Percentiles rank a stretch among this genome's conserved stretches.
Evolutionary conservation across 2,113 vertebrate genomes (phyloP).

Genomic region (Zosterops lateralis): DNA sequence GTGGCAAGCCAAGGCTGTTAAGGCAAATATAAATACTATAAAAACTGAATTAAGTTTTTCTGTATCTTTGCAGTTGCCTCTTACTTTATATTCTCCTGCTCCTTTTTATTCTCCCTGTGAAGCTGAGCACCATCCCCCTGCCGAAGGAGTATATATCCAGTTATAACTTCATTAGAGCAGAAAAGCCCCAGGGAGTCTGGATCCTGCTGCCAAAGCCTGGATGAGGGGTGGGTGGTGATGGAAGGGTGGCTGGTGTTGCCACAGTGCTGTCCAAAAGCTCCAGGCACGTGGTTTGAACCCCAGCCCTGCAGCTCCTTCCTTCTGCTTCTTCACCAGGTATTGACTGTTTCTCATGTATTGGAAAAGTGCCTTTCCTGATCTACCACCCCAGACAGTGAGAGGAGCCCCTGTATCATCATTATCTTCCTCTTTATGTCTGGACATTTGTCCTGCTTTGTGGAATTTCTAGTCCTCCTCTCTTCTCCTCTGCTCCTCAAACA

Average conservation of each 20-base stretch:
- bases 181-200: background rate
- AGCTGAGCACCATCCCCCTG: background rate
- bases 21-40: background rate
- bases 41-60: background rate
- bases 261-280: fast-evolving
- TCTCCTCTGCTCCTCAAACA: background rate
- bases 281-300: fast-evolving
- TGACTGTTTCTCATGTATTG: fast-evolving
- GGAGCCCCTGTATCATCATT: fast-evolving
- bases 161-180: background rate
- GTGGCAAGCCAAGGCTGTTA: background rate
- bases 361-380: background rate
- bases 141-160: background rate
- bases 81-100: background rate
- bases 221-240: background rate
- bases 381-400: fast-evolving
- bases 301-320: background rate
- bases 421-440: background rate
- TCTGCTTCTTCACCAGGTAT: background rate
- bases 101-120: background rate
- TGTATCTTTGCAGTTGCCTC: background rate
- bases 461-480: background rate
- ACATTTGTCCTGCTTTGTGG: background rate
- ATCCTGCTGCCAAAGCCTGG: background rate
- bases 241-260: background rate